phyloP scores from a whole-genome alignment of 2,888 invertebrate genomes.

The Oxyteleia sp. region DNA sequence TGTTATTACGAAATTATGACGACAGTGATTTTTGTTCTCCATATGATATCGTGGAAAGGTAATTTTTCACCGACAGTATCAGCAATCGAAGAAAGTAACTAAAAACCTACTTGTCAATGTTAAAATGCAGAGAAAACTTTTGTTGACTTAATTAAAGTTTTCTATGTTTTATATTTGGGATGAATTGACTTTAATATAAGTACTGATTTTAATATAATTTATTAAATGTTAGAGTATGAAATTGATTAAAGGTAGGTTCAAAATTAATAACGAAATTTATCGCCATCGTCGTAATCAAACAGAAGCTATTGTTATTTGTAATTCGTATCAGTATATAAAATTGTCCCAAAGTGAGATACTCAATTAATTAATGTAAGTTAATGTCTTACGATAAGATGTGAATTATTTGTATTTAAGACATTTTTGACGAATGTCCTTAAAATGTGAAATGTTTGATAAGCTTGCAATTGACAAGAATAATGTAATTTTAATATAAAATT shows the following conservation, averaged over 20 bases:
- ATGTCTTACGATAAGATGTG: background rate
- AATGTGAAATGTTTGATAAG: background rate
- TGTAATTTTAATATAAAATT: constrained; percentile 3
- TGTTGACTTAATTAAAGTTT: background rate
- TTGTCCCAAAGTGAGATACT: constrained; percentile 11
- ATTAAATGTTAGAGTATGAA: background rate
- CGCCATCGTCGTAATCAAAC: background rate
- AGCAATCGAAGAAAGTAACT: too few species aligned
- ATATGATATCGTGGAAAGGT: too few species aligned
- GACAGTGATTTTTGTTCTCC: too few species aligned
- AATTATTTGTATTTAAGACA: constrained; percentile 4
- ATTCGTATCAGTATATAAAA: constrained; percentile 3
- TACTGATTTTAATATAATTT: too few species aligned
- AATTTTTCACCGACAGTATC: too few species aligned
- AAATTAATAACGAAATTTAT: background rate
- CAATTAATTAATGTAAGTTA: background rate
- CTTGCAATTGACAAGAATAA: background rate
- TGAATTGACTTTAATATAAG: background rate
- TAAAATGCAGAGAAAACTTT: too few species aligned
- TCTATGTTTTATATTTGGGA: background rate
- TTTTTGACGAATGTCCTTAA: background rate
- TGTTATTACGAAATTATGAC: too few species aligned
- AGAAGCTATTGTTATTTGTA: constrained; percentile 4
- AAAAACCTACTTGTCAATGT: too few species aligned
- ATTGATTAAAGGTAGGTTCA: background rate